Base-by-base conservation (phyloP, 2,888 invertebrate genomes). In the Phengaris alcon region DNA sequence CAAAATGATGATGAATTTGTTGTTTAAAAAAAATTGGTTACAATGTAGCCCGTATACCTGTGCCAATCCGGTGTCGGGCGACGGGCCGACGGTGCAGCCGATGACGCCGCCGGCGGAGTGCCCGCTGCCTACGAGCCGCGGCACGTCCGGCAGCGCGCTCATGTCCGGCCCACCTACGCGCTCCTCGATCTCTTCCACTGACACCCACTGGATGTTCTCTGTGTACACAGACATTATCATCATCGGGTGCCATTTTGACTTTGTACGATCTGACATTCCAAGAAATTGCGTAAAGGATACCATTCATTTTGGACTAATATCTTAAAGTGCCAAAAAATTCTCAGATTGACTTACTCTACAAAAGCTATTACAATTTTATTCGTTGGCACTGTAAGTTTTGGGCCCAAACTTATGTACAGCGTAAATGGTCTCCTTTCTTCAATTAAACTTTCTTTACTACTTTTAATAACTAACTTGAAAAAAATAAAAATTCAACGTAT, bases 21-120 rank as follows among this genome's bases (percentile, higher is more conserved):
- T 35, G 3, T 35, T 35, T 35, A 35, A 35, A 35, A 35, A 35
- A 35, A 35, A 22, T 22, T 35, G 35, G 35, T 35, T 35, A 22
- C 4, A 35, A 35, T 35, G 35, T 35, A 35, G 4, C 35, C 35
- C 35, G 4, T 35, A 35, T 74, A 82, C 94, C 94, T 84, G 95
- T 86, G 84, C 95, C 0, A 89, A 84, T 0, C 87, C 88, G 1
- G 90, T 84, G 76, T 88, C 90, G 9, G 88, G 89, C 76, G 96
- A 95, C 44, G 96, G 97, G 15, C 98, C 98, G 1, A 98, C 98
- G 0, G 97, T 97, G 87, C 97, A 96, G 77, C 97, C 98, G 74
- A 99, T 98, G 75, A 99, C 98, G 0, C 98, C 99, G 15, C 99
- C 99, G 13, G 99, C 99, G 79, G 98, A 98, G 84, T 98, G 98